Evolutionary conservation across 2,888 invertebrate species (phyloP).

Genomic region (Aspidiotus destructor): DNA sequence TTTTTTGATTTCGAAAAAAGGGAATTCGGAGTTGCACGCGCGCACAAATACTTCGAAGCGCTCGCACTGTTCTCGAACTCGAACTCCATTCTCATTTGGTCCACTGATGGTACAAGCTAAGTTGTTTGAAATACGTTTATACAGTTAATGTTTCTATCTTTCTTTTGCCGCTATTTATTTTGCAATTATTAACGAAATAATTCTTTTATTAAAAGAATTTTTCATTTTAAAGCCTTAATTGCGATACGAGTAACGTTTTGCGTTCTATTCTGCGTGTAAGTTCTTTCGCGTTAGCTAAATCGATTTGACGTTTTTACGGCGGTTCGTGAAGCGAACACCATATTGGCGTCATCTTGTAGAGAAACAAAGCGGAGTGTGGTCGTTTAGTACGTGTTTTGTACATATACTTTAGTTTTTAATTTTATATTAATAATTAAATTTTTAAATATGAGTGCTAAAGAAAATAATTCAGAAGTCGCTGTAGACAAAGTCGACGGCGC

Average conservation of each 20-base stretch:
- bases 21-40: too few species aligned
- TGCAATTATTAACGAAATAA: conserved; percentile 6
- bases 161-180: conserved; percentile 26
- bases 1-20: too few species aligned
- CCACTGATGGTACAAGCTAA: conserved; percentile 14
- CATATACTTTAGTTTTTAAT: conserved; percentile 35
- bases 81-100: conserved; percentile 27
- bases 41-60: too few species aligned
- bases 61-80: background rate
- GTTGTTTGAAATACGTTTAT: conserved; percentile 21
- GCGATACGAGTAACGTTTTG: background rate
- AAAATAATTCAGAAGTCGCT: conserved; percentile 74
- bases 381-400: conserved; percentile 29
- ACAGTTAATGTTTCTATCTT: conserved; percentile 25
- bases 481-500: conserved; percentile 67
- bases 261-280: conserved; percentile 12
- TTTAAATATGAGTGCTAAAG: conserved; percentile 62
- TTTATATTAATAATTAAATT: conserved; percentile 36
- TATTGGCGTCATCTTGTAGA: conserved; percentile 33
- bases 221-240: conserved; percentile 18
- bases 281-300: conserved; percentile 12
- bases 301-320: conserved; percentile 18
- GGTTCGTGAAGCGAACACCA: conserved; percentile 23
- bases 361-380: conserved; percentile 31
- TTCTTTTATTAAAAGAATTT: conserved; percentile 21